Evolutionary conservation across 2,888 invertebrate genomes (phyloP), one percentile per base, ranked within the genome.

Genomic region (Euplexia lucipara): DNA sequence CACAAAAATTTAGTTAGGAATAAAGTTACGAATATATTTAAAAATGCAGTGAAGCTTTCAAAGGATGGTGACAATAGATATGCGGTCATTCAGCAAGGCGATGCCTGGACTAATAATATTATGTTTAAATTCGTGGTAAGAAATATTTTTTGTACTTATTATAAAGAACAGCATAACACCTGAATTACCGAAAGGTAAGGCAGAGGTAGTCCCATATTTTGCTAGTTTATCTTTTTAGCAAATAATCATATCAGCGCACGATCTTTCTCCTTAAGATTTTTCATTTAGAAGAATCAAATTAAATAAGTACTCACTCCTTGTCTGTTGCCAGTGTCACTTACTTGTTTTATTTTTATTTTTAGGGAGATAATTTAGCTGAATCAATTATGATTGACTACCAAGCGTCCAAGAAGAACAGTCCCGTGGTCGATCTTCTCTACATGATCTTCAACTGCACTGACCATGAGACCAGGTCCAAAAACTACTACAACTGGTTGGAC

Each of bases 81-180:
- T 70, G 75, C 80, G 8, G 70, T 88, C 8, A 83, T 90, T 26
- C 79, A 79, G 42, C 90, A 90, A 56, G 90, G 90, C 14, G 90
- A 90, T 68, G 79, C 83, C 8, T 90, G 90, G 90, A 87, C 84
- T 0, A 90, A 89, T 37, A 90, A 90, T 58, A 75, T 90, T n/a
- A 76, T 90, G 79, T 90, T 88, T 42, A 83, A 71, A 70, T 61
- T 80, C 37, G 62, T 84, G 73, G 89, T 83, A 74, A 74, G 83
- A 70, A 26, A 32, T n/a, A 18, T 0, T 26, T 34, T 32, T 6
- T 10, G 0, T 14, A n/a, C n/a, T n/a, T n/a, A n/a, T n/a, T n/a
- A n/a, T n/a, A n/a, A n/a, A n/a, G n/a, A n/a, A n/a, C n/a, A n/a
- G n/a, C n/a, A n/a, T n/a, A n/a, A n/a, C n/a, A n/a, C n/a, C n/a